phyloP scores from a whole-genome alignment of 2,113 vertebrate genomes.

The Coturnix japonica region DNA sequence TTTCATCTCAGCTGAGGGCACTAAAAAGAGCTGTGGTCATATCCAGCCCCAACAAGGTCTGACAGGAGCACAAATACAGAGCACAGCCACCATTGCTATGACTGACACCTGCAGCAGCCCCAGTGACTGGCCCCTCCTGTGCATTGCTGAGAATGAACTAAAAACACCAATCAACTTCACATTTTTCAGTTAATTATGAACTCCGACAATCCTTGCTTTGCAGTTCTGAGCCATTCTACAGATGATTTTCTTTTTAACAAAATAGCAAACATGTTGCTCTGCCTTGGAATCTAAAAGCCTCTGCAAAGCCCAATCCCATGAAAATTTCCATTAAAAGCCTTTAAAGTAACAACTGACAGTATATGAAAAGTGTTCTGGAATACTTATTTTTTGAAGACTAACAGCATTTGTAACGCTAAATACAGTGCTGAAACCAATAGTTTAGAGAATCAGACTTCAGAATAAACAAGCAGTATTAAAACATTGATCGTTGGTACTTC shows the following conservation, averaged over 20 bases:
- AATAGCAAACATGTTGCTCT: background rate
- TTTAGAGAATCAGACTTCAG: background rate
- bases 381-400: background rate
- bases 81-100: rapidly evolving
- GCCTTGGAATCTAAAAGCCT: background rate
- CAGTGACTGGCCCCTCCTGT: background rate
- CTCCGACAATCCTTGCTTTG: background rate
- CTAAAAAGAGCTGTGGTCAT: background rate
- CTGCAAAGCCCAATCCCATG: background rate
- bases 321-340: background rate
- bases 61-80: background rate
- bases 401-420: background rate
- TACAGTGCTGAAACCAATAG: background rate
- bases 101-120: background rate
- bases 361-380: background rate
- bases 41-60: background rate
- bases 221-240: background rate
- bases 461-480: background rate
- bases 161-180: background rate
- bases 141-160: background rate
- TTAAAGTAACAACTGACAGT: background rate
- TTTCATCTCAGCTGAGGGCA: background rate
- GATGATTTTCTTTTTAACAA: background rate
- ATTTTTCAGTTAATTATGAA: background rate
- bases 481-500: background rate